Evolutionary conservation across 2,113 vertebrate genomes (phyloP), one percentile per base, ranked within the genome.

Genomic region (Cacatua alba): DNA sequence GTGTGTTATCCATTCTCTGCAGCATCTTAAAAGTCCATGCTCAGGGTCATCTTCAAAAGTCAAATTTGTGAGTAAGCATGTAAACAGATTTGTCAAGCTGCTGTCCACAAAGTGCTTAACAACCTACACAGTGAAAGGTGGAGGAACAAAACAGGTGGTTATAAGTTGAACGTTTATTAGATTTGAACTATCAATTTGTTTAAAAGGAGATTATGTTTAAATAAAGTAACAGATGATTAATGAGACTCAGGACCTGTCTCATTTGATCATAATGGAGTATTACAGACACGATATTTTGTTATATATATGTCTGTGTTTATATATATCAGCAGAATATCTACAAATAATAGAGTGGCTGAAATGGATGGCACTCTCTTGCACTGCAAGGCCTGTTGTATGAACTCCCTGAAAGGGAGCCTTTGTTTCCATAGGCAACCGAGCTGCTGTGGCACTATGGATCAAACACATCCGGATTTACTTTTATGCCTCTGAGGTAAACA

Each of bases 341-440:
- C 48, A 65, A 78, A 86, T 60, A 75, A 62, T 49, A 17, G 46
- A 75, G 21, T 35, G 70, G 69, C 62, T 91, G 64, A 63, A 94
- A 93, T 33, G 14, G 92, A 80, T 94, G 94, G 64, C 18, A 43
- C 79, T 88, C 90, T 82, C 62, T 41, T 65, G 83, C 17, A 52
- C 82, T 0, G 1, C 37, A n/a, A 75, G 69, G 53, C 35, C 78
- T 82, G 49, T 37, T 60, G 59, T 65, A 74, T 31, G 69, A 87
- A 78, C 46, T 89, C 81, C 75, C 64, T 92, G 80, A 64, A 94
- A 97, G 95, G 88, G 68, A 97, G 63, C 59, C 84, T 97, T 95
- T 97, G 97, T 98, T 98, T 98, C 97, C 96, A 93, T 82, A 85
- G 97, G 97, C 98, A 98, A 97, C 96, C 65, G 83, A 87, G 76